Evolutionary conservation across 2,113 vertebrate genomes (phyloP), one percentile per base, ranked within the genome.

Genomic region (Nipponia nippon): DNA sequence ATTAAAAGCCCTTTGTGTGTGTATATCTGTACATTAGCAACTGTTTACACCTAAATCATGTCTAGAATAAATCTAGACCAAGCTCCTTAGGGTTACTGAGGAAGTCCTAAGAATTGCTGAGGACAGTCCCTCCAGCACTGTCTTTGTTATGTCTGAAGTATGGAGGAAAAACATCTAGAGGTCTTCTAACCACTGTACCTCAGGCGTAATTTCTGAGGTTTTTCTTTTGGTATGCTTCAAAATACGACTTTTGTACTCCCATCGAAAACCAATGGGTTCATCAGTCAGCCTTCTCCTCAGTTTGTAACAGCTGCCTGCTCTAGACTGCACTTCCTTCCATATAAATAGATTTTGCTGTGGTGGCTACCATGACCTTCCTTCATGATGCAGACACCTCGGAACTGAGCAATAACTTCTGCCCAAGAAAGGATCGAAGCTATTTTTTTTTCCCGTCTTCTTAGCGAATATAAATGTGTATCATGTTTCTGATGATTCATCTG

Each of bases 401-500:
- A 94, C 15, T 36, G 29, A 89, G 69, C 69, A 67, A 16, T 50
- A 92, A 63, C 52, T 67, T 91, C 61, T 94, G 56, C n/a, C 44
- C n/a, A 91, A 71, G 52, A 90, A 84, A 71, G 42, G n/a, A 82
- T n/a, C 0, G 0, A 90, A 62, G 65, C 22, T 78, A 4, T 36
- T 87, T 42, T 47, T 9, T 23, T 19, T 22, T 4, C 19, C 13
- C 14, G 11, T 20, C 46, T 46, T 87, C 47, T 62, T 70, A 82
- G 61, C 44, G 79, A 78, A 77, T 73, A 70, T 42, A 72, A 81
- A 40, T 67, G 12, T 61, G 15, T 53, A 78, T 90, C 6, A 8
- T 32, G 20, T 59, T 96, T 95, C 70, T 71, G 52, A 91, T 85
- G 61, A 96, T 91, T 91, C 85, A 79, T 65, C 42, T 76, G 52